Evolutionary conservation across 2,888 invertebrate genomes (phyloP), one percentile per base, ranked within the genome.

Genomic region (Napeogenes inachia): DNA sequence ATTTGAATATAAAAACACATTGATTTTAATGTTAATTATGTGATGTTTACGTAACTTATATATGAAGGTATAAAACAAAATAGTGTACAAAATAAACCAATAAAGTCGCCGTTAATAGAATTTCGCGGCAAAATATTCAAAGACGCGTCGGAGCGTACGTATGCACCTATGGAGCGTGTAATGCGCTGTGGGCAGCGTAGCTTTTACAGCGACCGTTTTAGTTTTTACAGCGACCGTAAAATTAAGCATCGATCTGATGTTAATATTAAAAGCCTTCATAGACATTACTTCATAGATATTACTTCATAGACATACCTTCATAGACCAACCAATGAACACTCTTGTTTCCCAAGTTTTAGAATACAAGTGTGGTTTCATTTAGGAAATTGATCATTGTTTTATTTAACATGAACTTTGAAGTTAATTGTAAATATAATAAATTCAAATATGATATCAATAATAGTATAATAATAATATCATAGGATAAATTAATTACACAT

Each of bases 191-290:
- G 76, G 75, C 73, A 72, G 74, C 76, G 81, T 77, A 81, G 21
- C 21, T 21, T 21, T 21, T 21, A 21, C 21, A 21, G 21, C 21
- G 21, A 21, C 82, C 54, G 55, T 62, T 53, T 38, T 82, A 82
- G 85, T 82, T 88, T 88, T 87, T 82, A 86, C 82, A 76, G 80
- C 71, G 70, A 73, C 80, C 75, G 82, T 86, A 85, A 87, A 85
- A 76, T 81, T 81, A 79, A 80, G 71, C 75, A 82, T 83, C 81
- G 83, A 83, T 81, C 76, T 69, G 68, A 69, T 60, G 75, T 80
- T 82, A 77, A 82, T 82, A 81, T 80, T 81, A 80, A 82, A 83
- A 77, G 75, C 74, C 73, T 64, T 71, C 60, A 64, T 64, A 63
- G 67, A 66, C 65, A 64, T 21, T 21, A 21, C 21, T 21, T 21